These are phyloP conservation scores for Hycleus cichorii DNA, from an alignment of 1,140 invertebrate species.

Conservation along the genomic window DNA sequence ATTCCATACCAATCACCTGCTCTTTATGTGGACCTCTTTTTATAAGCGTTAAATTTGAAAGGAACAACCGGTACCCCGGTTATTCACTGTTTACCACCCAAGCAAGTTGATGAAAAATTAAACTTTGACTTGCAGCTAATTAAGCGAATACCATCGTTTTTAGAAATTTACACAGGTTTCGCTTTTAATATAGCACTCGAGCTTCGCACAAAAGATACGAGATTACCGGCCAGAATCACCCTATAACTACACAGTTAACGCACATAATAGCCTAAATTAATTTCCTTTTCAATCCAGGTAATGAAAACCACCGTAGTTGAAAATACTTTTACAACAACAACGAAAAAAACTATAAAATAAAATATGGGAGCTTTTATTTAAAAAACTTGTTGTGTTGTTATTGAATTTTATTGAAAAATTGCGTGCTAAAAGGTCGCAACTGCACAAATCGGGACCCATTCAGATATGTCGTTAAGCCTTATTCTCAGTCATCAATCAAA, in stretches of 20 bases:
- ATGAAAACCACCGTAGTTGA: too few relatives aligned
- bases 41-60: constrained; percentile 22
- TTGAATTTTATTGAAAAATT: too few relatives aligned
- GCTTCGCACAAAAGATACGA: constrained; percentile 1
- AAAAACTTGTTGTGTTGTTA: too few relatives aligned
- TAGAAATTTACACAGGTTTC: constrained; percentile 16
- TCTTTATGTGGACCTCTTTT: constrained; percentile 22
- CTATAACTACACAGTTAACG: constrained; percentile 5
- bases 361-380: too few relatives aligned
- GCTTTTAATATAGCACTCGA: constrained; percentile 2
- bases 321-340: too few relatives aligned
- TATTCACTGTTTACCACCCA: constrained; percentile 1
- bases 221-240: constrained; percentile 9
- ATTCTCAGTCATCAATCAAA: constrained; percentile 29
- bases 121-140: constrained; percentile 17
- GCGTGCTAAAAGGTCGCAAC: too few relatives aligned
- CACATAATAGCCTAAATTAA: constrained; percentile 10
- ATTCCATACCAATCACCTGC: constrained; percentile 16
- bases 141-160: constrained; percentile 16
- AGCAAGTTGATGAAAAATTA: constrained; percentile 16
- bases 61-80: constrained; percentile 3
- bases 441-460: background rate
- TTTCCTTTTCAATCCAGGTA: background rate
- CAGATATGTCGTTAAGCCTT: constrained; percentile 6
- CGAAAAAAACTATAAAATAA: too few relatives aligned